Evolutionary conservation across 2,797 vertebrate genomes (phyloP), one percentile per base, ranked within the genome.

Genomic region (Takifugu rubripes): DNA sequence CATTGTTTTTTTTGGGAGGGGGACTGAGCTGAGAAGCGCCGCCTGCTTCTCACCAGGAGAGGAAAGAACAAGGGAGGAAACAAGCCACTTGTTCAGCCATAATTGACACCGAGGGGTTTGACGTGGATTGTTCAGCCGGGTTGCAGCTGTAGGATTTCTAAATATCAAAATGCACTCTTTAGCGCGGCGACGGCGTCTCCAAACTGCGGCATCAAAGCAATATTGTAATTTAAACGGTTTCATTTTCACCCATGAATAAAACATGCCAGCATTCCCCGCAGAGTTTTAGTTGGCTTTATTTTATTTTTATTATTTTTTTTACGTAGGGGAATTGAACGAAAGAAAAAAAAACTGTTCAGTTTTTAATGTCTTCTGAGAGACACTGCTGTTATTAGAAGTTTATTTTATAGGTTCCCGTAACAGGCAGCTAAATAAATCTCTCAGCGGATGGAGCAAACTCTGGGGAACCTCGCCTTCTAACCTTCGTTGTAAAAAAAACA

Each of bases 41-140:
- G 53, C 25, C 27, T 53, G 45, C 54, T 49, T 64, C 59, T 67
- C 59, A 59, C 50, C 65, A 53, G 54, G 57, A 54, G 66, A 63
- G 45, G n/a, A 27, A n/a, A 54, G 29, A 64, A 65, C 25, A 47
- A 48, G 33, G 45, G 52, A 3, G 17, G 48, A 69, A 40, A 53
- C n/a, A 16, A 66, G 66, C 27, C 54, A 65, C 57, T 77, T 68
- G 65, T 85, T 76, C 68, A 61, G 61, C 53, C 58, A 66, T 85
- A 88, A 89, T 81, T 87, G 79, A 83, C 80, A 82, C 59, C 64
- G 61, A 64, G 77, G 77, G 72, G 63, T 75, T 79, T 76, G 43
- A 70, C 65, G 56, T 43, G 52, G 54, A 49, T 66, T 60, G 59
- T 59, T 72, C 66, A 64, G 73, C 75, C 61, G 64, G 25, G 50